These are phyloP conservation scores for Trichosurus vulpecula DNA, from an alignment of 2,797 vertebrate species.

Conservation along the genomic window DNA sequence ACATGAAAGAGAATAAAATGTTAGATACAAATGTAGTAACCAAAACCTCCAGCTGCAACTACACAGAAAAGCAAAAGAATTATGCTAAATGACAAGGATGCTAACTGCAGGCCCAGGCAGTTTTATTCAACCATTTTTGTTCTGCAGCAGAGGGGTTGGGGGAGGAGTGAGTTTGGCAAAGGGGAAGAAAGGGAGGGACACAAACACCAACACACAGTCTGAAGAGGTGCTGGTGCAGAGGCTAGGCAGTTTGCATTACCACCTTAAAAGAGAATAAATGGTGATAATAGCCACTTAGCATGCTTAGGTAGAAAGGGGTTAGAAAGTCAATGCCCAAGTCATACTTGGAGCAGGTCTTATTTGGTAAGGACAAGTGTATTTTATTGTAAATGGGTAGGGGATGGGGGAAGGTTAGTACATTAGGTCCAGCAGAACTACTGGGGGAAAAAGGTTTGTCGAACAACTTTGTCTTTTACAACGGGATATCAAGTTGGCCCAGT, in stretches of 20 bases:
- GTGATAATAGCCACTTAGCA: background rate
- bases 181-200: background rate
- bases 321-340: background rate
- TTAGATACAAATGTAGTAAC: slow-evolving; percentile 21
- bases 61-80: slow-evolving; percentile 4
- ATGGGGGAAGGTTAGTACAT: background rate
- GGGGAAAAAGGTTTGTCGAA: background rate
- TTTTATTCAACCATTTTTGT: slow-evolving; percentile 21
- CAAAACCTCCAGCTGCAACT: slow-evolving; percentile 24
- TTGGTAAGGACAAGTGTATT: background rate
- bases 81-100: slow-evolving; percentile 24
- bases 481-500: background rate
- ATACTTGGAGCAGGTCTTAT: background rate
- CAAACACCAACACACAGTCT: slow-evolving; percentile 41
- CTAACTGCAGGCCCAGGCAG: slow-evolving; percentile 23
- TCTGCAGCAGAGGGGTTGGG: slow-evolving; percentile 30
- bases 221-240: background rate
- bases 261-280: background rate
- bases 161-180: slow-evolving; percentile 20
- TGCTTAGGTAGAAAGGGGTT: slow-evolving; percentile 6
- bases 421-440: background rate
- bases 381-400: background rate
- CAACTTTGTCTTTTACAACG: background rate
- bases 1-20: slow-evolving; percentile 35
- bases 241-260: background rate